These are phyloP conservation scores for Lepidochrysops patricia DNA, from an alignment of 2,888 invertebrate genomes.

Conservation along the genomic window DNA sequence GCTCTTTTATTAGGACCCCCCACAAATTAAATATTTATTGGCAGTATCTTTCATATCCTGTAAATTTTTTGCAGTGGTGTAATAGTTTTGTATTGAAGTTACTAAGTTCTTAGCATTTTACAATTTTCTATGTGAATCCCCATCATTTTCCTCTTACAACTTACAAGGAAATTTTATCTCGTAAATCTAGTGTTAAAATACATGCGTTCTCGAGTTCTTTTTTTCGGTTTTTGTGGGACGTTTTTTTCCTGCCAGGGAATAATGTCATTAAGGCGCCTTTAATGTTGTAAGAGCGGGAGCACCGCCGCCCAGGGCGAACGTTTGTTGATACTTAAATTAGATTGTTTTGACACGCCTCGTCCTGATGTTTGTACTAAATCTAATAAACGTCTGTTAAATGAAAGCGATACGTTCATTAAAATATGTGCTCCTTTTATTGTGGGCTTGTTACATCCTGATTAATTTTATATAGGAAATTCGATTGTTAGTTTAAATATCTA, in stretches of 20 bases:
- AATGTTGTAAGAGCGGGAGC: constrained; percentile 68
- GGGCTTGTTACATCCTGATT: not conserved
- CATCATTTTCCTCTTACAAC: not conserved
- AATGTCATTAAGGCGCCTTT: constrained; percentile 74
- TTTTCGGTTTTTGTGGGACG: constrained; percentile 60
- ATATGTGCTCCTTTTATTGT: constrained; percentile 26
- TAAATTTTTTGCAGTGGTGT: no score
- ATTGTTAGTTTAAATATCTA: not conserved
- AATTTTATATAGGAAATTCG: not conserved
- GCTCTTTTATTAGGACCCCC: not conserved
- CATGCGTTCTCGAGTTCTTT: constrained; percentile 38
- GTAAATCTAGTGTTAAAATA: constrained; percentile 16
- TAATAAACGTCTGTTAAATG: constrained; percentile 66
- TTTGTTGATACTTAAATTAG: constrained; percentile 76
- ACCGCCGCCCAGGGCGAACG: constrained; percentile 70
- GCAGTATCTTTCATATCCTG: no score
- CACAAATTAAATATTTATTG: not conserved
- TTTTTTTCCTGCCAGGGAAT: constrained; percentile 68
- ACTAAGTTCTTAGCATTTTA: no score
- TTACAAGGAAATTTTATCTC: not conserved
- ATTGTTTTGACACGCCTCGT: constrained; percentile 73
- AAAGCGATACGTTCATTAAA: constrained; percentile 54
- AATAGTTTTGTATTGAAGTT: no score
- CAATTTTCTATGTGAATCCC: no score
- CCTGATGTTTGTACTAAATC: constrained; percentile 72